These are phyloP conservation scores for Crocodylus rhombifer DNA, from an alignment of 2,797 vertebrate genomes.

Conservation along the genomic window DNA sequence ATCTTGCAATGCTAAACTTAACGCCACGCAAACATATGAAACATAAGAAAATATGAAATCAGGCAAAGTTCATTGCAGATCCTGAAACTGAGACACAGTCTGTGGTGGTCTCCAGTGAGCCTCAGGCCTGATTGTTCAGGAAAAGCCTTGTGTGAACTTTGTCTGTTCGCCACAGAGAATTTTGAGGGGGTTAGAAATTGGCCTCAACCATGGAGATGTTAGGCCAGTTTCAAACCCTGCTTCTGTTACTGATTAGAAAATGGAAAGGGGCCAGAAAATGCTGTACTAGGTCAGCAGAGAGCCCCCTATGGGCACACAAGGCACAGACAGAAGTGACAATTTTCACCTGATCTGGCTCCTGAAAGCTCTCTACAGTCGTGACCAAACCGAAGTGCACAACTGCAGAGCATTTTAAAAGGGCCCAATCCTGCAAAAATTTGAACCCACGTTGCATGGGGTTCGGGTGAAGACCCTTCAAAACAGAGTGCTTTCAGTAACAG, in stretches of 20 bases:
- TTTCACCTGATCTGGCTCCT: no score
- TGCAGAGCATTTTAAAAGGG: no score
- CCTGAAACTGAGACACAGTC: not conserved
- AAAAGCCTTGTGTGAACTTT: not conserved
- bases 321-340: no score
- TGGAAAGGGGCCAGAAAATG: rapidly evolving
- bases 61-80: constrained; percentile 5
- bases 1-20: constrained; percentile 28
- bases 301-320: not conserved
- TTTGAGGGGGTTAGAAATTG: constrained; percentile 1
- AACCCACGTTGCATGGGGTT: no score
- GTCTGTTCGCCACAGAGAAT: not conserved
- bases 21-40: not conserved
- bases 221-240: not conserved
- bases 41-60: not conserved
- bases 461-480: no score
- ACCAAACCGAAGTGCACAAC: no score
- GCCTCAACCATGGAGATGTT: not conserved
- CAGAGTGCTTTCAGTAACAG: no score
- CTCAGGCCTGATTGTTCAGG: not conserved
- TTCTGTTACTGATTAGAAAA: not conserved
- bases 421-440: no score
- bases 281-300: not conserved
- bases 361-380: no score
- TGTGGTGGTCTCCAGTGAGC: constrained; percentile 3